Evolutionary conservation across 2,113 vertebrate species (phyloP).

Genomic region (Otolemur garnettii): DNA sequence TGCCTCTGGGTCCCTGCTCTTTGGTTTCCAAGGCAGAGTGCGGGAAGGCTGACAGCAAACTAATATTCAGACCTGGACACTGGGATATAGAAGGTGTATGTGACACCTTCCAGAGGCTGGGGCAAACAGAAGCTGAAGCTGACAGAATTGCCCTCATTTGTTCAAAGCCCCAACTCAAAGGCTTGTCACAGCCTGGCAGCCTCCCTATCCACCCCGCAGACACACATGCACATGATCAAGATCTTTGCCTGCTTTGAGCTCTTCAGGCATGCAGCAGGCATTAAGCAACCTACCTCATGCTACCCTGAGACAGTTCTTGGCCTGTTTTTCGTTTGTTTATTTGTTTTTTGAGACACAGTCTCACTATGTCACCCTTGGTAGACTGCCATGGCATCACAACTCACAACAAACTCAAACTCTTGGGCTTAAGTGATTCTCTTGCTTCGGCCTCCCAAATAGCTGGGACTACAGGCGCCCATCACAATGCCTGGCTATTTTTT

Average conservation of each 20-base stretch:
- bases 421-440: too few species aligned
- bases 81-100: background rate
- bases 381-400: too few species aligned
- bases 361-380: too few species aligned
- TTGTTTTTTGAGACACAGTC: too few species aligned
- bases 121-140: background rate
- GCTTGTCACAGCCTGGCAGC: background rate
- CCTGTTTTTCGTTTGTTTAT: background rate
- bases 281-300: background rate
- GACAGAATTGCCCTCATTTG: background rate
- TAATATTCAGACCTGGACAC: background rate
- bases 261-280: background rate
- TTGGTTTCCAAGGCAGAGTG: background rate
- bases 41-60: background rate
- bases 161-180: background rate
- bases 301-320: background rate
- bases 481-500: too few species aligned
- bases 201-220: background rate
- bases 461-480: too few species aligned
- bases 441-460: too few species aligned
- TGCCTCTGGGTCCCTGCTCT: background rate
- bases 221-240: background rate
- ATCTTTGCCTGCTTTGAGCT: background rate
- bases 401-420: too few species aligned
- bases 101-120: background rate